A percentile compares a stretch with the other conserved stretches of the same genome.
Evolutionary conservation across 23 tunicate species (phyloP).

Genomic region (Halocynthia roretzi): DNA sequence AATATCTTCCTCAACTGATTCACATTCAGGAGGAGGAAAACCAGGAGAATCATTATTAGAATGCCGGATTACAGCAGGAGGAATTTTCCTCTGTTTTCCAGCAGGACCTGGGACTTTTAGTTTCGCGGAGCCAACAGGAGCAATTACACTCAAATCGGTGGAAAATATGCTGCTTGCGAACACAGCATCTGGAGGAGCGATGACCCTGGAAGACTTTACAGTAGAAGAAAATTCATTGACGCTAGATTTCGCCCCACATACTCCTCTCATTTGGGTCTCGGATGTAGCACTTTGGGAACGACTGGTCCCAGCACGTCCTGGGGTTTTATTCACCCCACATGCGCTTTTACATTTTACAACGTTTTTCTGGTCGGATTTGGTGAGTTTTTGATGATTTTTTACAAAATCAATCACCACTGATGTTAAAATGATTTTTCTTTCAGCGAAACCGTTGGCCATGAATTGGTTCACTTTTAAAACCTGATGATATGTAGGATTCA

Average conservation of each 20-base stretch:
- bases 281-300: neutral
- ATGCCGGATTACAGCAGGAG: too few species aligned
- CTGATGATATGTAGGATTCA: neutral
- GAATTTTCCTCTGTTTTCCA: too few species aligned
- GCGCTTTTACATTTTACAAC: neutral
- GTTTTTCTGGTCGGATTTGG: neutral
- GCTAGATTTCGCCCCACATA: too few species aligned
- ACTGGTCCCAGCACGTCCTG: neutral
- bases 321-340: neutral
- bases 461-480: constrained; percentile 9
- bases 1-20: neutral
- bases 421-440: constrained; percentile 18
- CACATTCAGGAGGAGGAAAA: neutral
- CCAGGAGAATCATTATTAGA: too few species aligned
- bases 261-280: neutral
- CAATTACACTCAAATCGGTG: too few species aligned
- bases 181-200: too few species aligned
- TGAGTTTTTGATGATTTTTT: constrained; percentile 2
- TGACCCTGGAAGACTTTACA: too few species aligned
- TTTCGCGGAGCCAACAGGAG: too few species aligned
- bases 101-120: too few species aligned
- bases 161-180: too few species aligned
- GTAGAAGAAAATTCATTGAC: too few species aligned
- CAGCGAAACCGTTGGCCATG: constrained; percentile 24
- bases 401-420: neutral